Evolutionary conservation across 2,113 vertebrate species (phyloP), one percentile per base, ranked within the genome.

Genomic region (Chitala chitala): DNA sequence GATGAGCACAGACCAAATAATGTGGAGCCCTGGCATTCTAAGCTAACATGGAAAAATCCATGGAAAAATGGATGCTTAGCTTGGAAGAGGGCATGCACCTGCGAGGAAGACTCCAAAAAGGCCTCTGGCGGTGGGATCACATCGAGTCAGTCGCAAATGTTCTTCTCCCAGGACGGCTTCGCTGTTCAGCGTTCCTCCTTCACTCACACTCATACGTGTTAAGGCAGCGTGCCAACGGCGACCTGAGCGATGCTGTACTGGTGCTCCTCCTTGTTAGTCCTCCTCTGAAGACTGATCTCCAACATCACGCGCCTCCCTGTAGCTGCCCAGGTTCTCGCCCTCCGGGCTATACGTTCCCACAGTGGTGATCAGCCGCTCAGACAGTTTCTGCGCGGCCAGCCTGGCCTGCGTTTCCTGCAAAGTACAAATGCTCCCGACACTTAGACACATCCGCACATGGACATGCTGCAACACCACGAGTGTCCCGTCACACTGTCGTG

Each of bases 351-450:
- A 95, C 79, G 79, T 91, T 82, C 83, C 86, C 90, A 94, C 93
- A 84, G 89, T 91, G 82, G 92, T 78, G 78, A 91, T 90, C 82
- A 95, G 77, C 77, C 88, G 92, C 83, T 95, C 90, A 15, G 92
- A 90, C 83, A 99, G 89, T 81, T 93, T 99, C 82, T 95, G 94
- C 76, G 95, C 94, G 74, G 94, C 92, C 59, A 93, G 82, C 82
- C 91, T 97, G 79, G 92, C 94, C 81, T 97, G 94, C 83, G 93
- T 80, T 83, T 93, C 94, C 96, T 95, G 84, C 82, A 82, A 84
- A 80, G 59, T 31, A 84, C 80, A 78, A 71, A 80, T 22, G 83
- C 85, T 76, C 78, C 73, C 78, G 5, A 78, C n/a, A 78, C 68
- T 80, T 74, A 75, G 65, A 64, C 76, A 71, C 54, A 31, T 8